Base-by-base conservation (phyloP, 2,797 vertebrate genomes). In the Hylomyscus alleni region DNA sequence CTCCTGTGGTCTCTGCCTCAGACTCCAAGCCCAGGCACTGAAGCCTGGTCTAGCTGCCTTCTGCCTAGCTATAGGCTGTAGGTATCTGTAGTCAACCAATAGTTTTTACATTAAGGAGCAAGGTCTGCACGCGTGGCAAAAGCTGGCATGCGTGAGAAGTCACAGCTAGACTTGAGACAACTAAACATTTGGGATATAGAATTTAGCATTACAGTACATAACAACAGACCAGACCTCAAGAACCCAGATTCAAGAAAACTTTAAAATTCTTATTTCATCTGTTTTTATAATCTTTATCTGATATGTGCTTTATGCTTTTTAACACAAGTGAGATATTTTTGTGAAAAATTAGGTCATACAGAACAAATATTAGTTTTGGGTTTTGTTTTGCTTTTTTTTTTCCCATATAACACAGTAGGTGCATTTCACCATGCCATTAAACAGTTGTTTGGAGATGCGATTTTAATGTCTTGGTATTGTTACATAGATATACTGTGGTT, bases 281-380 rank as follows among this genome's bases (percentile, higher is more conserved):
- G 0, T 24, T 80, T 87, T 93, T 90, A 2, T 93, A 54, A 54
- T 87, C 75, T 88, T 88, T 88, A 85, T 93, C 81, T 87, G 73
- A 78, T 44, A 82, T 44, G 7, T 34, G 5, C 4, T 44, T 44
- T 95, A 7, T 89, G 26, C 72, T 77, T 95, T 87, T 67, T 31
- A 85, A 37, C 44, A 19, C 60, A 92, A 22, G 24, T 44, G 37
- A 50, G 34, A 50, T 44, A 50, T 50, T 89, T 90, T 54, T 76
- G 54, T 93, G 72, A 87, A 29, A 90, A 62, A 85, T 34, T 81
- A 26, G 12, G 65, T 87, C 44, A 24, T 60, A 26, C 10, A 87
- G 78, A 86, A 87, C 24, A 91, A 75, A 90, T 81, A n/a, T 58
- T 60, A 56, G 15, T 91, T 97, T 85, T 77, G 17, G 73, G 37